These are phyloP conservation scores for Litoditis marina DNA, from an alignment of 2,888 invertebrate genomes.

Conservation along the genomic window DNA sequence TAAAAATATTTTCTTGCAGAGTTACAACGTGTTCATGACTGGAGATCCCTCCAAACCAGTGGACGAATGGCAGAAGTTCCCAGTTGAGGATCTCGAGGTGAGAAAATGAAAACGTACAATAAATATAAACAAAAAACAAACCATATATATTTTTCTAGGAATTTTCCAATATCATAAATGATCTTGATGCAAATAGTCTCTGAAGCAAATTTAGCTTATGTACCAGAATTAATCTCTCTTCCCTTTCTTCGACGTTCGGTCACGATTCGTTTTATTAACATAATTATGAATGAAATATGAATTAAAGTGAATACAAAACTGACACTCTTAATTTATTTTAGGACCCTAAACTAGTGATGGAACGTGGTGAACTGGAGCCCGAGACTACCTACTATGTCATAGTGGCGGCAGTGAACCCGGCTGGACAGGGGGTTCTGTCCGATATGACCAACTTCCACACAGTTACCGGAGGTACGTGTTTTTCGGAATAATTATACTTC, in stretches of 20 bases:
- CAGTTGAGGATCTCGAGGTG: no score
- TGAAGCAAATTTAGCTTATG: no score
- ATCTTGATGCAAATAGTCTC: no score
- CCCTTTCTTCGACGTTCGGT: no score
- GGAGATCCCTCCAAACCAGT: conserved; percentile 57
- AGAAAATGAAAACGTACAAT: neutral
- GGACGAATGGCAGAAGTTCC: conserved; percentile 56
- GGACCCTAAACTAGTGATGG: conserved; percentile 48
- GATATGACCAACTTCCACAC: conserved; percentile 55
- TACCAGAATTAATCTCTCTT: no score
- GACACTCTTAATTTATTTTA: neutral
- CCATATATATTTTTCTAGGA: no score
- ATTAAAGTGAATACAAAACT: no score
- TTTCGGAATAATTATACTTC: no score
- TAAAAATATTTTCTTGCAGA: conserved; percentile 27
- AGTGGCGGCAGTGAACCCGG: conserved; percentile 52
- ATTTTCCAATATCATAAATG: no score
- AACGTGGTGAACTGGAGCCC: conserved; percentile 57
- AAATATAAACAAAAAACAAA: no score
- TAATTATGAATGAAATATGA: no score
- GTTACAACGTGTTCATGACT: conserved; percentile 58
- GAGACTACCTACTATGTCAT: conserved; percentile 59
- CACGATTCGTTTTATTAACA: no score
- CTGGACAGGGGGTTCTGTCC: conserved; percentile 54
- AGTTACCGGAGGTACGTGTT: conserved; percentile 52